These are phyloP conservation scores for Gasterosteus aculeatus DNA, from an alignment of 2,113 vertebrate species.

Conservation along the genomic window DNA sequence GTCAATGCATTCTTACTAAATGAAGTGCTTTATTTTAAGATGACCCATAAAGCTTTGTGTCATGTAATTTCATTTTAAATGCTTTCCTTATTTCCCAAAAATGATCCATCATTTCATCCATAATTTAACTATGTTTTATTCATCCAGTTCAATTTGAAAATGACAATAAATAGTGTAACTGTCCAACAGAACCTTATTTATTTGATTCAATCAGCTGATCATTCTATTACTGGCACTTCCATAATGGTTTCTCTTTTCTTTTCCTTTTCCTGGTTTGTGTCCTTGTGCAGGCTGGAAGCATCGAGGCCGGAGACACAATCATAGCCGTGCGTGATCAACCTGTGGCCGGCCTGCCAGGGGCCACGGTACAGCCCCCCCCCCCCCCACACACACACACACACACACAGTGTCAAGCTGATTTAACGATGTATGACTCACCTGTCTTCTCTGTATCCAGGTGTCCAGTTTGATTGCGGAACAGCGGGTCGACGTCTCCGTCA, in stretches of 20 bases:
- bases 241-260: constrained; percentile 5
- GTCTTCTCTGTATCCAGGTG: constrained; percentile 79
- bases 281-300: constrained; percentile 83
- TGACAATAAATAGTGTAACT: constrained; percentile 6
- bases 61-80: no score
- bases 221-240: constrained; percentile 12
- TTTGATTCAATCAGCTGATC: neutral
- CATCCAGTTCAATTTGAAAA: no score
- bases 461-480: constrained; percentile 85
- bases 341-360: constrained; percentile 83
- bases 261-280: constrained; percentile 9
- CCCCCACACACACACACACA: constrained; percentile 15
- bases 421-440: constrained; percentile 54
- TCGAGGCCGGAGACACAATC: constrained; percentile 86
- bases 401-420: constrained; percentile 54
- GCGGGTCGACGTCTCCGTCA: constrained; percentile 83
- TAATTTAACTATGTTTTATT: no score
- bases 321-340: constrained; percentile 87
- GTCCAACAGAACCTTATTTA: constrained; percentile 2
- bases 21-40: no score
- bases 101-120: no score
- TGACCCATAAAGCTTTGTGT: no score
- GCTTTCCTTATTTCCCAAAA: no score
- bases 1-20: no score
- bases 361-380: constrained; percentile 81